Evolutionary conservation across 2,888 invertebrate species (phyloP).

Genomic region (Amorpha juglandis): DNA sequence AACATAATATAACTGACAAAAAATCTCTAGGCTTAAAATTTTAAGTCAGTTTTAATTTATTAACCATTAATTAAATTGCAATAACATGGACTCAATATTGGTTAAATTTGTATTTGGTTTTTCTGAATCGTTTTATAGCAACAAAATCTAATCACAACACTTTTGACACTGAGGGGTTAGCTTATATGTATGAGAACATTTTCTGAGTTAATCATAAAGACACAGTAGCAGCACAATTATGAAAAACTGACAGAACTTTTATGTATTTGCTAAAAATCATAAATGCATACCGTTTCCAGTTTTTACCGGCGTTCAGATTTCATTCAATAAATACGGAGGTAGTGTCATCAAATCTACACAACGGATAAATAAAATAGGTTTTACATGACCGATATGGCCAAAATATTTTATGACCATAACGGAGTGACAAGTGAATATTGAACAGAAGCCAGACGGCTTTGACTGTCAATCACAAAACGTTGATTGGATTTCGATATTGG

Average conservation of each 20-base stretch:
- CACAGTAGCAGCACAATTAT: no score
- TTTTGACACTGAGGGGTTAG: no score
- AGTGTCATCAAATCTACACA: neutral
- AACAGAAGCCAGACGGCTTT: slow-evolving; percentile 46
- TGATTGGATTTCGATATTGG: slow-evolving; percentile 77
- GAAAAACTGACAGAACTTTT: no score
- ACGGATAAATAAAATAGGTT: neutral
- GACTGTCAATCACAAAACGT: slow-evolving; percentile 70
- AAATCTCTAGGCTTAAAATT: no score
- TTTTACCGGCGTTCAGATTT: neutral
- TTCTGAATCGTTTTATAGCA: slow-evolving; percentile 26
- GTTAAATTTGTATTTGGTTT: no score
- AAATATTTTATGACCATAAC: slow-evolving; percentile 23
- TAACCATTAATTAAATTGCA: no score
- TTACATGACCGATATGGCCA: slow-evolving; percentile 9
- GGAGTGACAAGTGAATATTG: slow-evolving; percentile 44
- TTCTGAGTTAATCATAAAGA: no score
- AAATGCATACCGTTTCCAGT: neutral
- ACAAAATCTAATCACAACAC: slow-evolving; percentile 43
- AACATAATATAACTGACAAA: no score
- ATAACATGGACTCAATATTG: no score
- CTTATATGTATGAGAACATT: no score
- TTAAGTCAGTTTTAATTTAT: no score
- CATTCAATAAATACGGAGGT: neutral
- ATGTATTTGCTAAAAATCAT: no score